A percentile compares a stretch with the other conserved stretches of the same genome.
phyloP scores from a whole-genome alignment of 2,797 vertebrate species.

The Schizopygopsis malacanthus region DNA sequence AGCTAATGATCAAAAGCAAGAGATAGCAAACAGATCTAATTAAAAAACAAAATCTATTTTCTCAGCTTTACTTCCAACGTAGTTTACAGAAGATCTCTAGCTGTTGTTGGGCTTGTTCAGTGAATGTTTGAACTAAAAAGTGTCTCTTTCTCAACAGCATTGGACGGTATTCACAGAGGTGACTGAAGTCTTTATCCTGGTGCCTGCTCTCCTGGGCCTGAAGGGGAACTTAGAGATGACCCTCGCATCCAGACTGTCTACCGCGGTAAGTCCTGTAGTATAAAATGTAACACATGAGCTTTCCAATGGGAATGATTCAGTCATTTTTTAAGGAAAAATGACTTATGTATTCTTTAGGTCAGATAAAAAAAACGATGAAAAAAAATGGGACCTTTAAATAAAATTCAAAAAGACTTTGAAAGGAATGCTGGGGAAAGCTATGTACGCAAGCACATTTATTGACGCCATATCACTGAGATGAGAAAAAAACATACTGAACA shows the following conservation, averaged over 20 bases:
- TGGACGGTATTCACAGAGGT: conserved; percentile 96
- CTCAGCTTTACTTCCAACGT: not conserved
- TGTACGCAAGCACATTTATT: not conserved
- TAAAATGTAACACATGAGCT: not conserved
- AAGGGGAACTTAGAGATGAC: conserved; percentile 99
- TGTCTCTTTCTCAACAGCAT: conserved; percentile 80
- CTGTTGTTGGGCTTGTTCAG: conserved; percentile 13
- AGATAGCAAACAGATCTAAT: not conserved
- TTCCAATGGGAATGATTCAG: not conserved
- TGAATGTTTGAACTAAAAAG: not conserved
- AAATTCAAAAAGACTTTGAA: not conserved
- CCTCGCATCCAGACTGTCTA: conserved; percentile 95
- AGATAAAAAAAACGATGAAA: not conserved
- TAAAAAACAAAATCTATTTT: not conserved
- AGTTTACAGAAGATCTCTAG: conserved; percentile 14
- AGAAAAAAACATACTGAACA: not conserved
- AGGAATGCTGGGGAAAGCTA: not conserved
- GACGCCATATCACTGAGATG: not conserved
- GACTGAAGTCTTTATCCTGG: conserved; percentile 96
- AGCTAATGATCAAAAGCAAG: not conserved
- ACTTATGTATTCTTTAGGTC: not conserved
- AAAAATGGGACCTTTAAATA: not conserved
- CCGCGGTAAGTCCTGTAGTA: conserved; percentile 88
- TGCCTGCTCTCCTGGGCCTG: conserved; percentile 93
- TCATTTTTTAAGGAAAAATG: not conserved